phyloP scores from a whole-genome alignment of 2,888 invertebrate genomes.

The Callosobruchus maculatus region DNA sequence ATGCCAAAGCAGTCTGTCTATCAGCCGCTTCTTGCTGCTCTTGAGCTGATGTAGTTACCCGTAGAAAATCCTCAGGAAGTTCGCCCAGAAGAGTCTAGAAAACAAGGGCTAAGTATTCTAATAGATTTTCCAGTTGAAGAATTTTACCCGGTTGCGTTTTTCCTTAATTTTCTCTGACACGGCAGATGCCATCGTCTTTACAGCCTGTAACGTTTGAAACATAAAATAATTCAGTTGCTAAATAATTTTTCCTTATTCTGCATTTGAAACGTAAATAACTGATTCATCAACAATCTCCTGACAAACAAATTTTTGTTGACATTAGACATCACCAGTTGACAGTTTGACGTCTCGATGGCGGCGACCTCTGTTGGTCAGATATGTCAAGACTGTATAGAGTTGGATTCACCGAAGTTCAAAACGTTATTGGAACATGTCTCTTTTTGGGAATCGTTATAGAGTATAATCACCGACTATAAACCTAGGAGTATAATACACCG shows the following conservation, averaged over 20 bases:
- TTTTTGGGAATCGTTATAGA: too few species aligned
- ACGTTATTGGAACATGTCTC: too few species aligned
- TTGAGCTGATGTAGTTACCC: constrained; percentile 55
- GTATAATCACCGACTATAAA: too few species aligned
- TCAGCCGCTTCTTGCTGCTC: constrained; percentile 73
- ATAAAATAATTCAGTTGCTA: background rate
- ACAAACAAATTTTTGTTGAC: too few species aligned
- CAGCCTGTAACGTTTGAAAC: background rate
- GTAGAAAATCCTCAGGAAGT: constrained; percentile 73
- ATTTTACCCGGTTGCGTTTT: constrained; percentile 39
- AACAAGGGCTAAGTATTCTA: background rate
- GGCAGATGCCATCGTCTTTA: constrained; percentile 42
- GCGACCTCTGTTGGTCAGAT: too few species aligned
- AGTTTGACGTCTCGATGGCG: too few species aligned
- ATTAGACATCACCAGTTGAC: too few species aligned
- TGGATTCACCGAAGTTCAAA: too few species aligned
- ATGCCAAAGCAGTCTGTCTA: constrained; percentile 70
- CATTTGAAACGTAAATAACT: background rate
- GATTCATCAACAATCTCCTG: too few species aligned
- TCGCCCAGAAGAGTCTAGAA: constrained; percentile 73
- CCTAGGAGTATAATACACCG: too few species aligned
- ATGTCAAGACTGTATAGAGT: too few species aligned
- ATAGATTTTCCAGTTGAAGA: background rate
- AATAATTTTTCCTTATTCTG: background rate
- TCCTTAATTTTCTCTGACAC: constrained; percentile 46